phyloP scores from a whole-genome alignment of 1,140 invertebrate species.

The Hirudo medicinalis region DNA sequence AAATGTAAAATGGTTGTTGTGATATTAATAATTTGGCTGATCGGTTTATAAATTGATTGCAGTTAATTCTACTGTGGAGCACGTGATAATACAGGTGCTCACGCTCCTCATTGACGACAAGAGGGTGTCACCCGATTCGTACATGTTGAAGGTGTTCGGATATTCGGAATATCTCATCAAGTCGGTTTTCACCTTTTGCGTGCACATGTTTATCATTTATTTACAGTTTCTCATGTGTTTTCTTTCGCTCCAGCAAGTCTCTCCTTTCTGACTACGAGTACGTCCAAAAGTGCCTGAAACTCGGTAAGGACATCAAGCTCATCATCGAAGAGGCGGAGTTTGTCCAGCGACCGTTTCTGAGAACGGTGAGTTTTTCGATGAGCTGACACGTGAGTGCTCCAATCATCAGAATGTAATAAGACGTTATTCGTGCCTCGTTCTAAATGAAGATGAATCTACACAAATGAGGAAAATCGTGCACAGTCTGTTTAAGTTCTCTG shows the following conservation, averaged over 20 bases:
- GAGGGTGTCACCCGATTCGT: slow-evolving; percentile 29
- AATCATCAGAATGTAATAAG: too few relatives aligned
- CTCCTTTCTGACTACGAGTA: slow-evolving; percentile 76
- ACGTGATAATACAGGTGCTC: slow-evolving; percentile 72
- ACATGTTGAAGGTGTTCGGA: slow-evolving; percentile 56
- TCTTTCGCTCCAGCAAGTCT: slow-evolving; percentile 41
- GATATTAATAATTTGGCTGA: neutral
- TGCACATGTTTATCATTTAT: neutral
- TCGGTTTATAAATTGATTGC: slow-evolving; percentile 24
- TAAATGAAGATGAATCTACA: too few relatives aligned
- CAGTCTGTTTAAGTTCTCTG: too few relatives aligned
- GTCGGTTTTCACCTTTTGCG: slow-evolving; percentile 23
- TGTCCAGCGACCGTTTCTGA: slow-evolving; percentile 51
- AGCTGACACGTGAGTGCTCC: too few relatives aligned
- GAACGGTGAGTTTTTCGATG: slow-evolving; percentile 49
- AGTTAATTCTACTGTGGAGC: slow-evolving; percentile 72
- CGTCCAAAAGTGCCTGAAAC: slow-evolving; percentile 79
- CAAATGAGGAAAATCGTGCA: too few relatives aligned
- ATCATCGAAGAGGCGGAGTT: slow-evolving; percentile 54
- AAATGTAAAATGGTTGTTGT: neutral
- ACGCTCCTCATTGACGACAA: slow-evolving; percentile 40
- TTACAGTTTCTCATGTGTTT: too few relatives aligned
- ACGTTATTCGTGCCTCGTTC: too few relatives aligned
- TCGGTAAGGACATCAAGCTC: slow-evolving; percentile 75
- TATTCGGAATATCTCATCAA: slow-evolving; percentile 59